Percentiles rank a stretch among this genome's conserved stretches.
These are phyloP conservation scores for Coelopa frigida DNA, from an alignment of 1,140 invertebrate species.

Conservation along the genomic window DNA sequence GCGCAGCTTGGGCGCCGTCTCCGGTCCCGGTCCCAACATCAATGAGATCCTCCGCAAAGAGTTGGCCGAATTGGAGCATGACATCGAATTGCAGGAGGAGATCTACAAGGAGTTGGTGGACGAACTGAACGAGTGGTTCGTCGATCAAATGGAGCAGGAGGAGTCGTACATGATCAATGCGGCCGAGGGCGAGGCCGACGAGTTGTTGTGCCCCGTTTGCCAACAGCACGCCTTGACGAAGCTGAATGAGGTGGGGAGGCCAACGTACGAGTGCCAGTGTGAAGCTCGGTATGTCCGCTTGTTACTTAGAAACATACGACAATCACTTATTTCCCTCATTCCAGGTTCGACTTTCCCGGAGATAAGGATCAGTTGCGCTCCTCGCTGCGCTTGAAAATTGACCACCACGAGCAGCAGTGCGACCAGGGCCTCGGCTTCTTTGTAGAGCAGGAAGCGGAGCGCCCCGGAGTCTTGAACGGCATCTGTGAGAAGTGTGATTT, in stretches of 20 bases:
- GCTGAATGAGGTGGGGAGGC: too few relatives aligned
- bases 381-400: slow-evolving; percentile 14
- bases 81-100: slow-evolving; percentile 29
- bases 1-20: background rate
- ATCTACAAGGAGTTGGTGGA: slow-evolving; percentile 26
- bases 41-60: slow-evolving; percentile 26
- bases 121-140: slow-evolving; percentile 37
- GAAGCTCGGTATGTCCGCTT: too few relatives aligned
- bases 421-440: slow-evolving; percentile 27
- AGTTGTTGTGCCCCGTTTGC: slow-evolving; percentile 31
- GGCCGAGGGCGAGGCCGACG: slow-evolving; percentile 7
- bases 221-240: slow-evolving; percentile 18
- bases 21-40: background rate
- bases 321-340: background rate
- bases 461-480: slow-evolving; percentile 16
- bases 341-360: slow-evolving; percentile 6
- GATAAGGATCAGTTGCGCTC: background rate
- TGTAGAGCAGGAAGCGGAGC: slow-evolving; percentile 20
- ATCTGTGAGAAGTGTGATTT: slow-evolving; percentile 39
- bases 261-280: too few relatives aligned
- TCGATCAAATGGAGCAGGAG: slow-evolving; percentile 26
- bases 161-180: slow-evolving; percentile 22
- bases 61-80: slow-evolving; percentile 26
- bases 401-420: slow-evolving; percentile 25
- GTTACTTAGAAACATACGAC: background rate